phyloP scores from a whole-genome alignment of 2,113 vertebrate genomes.

The Antigone vipio region DNA sequence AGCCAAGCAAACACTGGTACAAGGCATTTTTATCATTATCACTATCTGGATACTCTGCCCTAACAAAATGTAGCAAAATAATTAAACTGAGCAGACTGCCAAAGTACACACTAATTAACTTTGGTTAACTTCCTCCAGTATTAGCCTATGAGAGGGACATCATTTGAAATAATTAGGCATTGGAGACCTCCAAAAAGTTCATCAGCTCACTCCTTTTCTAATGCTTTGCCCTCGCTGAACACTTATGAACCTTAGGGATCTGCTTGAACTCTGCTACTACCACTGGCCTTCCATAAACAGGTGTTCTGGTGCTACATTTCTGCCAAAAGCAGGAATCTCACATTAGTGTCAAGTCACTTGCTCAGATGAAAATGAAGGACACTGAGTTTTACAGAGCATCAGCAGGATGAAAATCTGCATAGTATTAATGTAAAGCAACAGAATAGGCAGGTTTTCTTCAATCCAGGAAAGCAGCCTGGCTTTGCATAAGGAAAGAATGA shows the following conservation, averaged over 20 bases:
- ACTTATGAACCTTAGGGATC: not conserved
- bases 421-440: not conserved
- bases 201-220: not conserved
- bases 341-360: not conserved
- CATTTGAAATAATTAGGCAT: not conserved
- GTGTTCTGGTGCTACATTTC: not conserved
- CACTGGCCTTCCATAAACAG: not conserved
- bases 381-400: not conserved
- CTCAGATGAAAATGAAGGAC: not conserved
- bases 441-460: not conserved
- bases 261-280: not conserved
- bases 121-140: slow-evolving; percentile 9
- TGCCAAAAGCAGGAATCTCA: not conserved
- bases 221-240: not conserved
- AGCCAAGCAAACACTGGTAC: not conserved
- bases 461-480: not conserved
- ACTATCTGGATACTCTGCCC: not conserved
- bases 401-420: not conserved
- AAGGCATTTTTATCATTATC: not conserved
- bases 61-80: slow-evolving; percentile 27
- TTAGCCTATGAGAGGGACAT: not conserved
- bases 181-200: slow-evolving; percentile 29
- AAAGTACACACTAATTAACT: slow-evolving; percentile 43
- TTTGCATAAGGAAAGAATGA: not conserved
- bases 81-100: slow-evolving; percentile 25